These are phyloP conservation scores for Kryphioiulus occultus DNA, from an alignment of 2,888 invertebrate genomes.

Conservation along the genomic window DNA sequence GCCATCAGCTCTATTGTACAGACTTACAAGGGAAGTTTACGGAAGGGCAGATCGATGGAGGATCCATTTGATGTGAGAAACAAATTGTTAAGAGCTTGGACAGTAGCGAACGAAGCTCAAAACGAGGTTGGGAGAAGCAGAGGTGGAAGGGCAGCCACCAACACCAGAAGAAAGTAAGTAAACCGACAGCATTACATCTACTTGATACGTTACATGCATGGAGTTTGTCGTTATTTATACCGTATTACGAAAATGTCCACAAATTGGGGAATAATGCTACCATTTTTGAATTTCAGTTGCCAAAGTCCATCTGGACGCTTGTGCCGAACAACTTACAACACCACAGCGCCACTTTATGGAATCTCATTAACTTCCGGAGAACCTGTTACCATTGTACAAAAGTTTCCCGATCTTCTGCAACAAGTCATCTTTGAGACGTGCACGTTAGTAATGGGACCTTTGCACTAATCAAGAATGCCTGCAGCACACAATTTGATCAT, in stretches of 20 bases:
- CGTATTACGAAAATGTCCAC: too few species aligned
- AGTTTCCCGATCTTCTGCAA: slow-evolving; percentile 89
- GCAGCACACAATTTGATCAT: neutral
- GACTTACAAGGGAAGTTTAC: slow-evolving; percentile 47
- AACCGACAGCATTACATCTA: neutral
- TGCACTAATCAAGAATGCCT: neutral
- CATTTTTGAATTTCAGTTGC: slow-evolving; percentile 61
- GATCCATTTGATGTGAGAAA: slow-evolving; percentile 51
- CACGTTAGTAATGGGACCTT: slow-evolving; percentile 73
- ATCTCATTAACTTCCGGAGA: slow-evolving; percentile 90
- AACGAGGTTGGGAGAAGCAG: neutral
- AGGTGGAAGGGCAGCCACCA: slow-evolving; percentile 27
- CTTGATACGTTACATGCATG: neutral
- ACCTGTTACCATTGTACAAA: slow-evolving; percentile 91
- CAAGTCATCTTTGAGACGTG: slow-evolving; percentile 92
- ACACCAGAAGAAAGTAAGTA: slow-evolving; percentile 37
- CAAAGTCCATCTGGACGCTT: slow-evolving; percentile 77
- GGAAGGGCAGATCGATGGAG: slow-evolving; percentile 52
- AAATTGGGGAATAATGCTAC: slow-evolving; percentile 12
- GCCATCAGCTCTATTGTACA: slow-evolving; percentile 48
- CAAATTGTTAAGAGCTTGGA: slow-evolving; percentile 49
- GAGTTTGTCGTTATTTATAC: too few species aligned
- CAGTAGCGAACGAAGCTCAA: neutral
- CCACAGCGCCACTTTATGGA: slow-evolving; percentile 94
- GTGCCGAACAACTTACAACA: slow-evolving; percentile 89